Conservation (phyloP, 2,113 vertebrate species). For the Girardinichthys multiradiatus region DNA sequence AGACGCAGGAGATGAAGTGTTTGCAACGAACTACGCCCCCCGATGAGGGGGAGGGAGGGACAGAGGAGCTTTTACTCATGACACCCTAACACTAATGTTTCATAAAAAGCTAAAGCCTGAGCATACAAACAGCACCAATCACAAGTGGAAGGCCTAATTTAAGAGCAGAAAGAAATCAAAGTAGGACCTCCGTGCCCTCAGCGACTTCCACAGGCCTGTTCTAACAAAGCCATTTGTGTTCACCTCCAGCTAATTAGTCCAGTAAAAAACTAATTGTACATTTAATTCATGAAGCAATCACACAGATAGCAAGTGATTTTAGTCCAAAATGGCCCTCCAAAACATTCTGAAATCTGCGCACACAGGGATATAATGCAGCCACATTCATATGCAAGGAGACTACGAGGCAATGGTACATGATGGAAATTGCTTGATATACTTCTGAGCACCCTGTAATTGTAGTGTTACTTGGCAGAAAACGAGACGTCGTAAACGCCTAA, state of each 20-base stretch:
- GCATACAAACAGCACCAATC: conserved; percentile 64
- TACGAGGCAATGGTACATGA: conserved; percentile 17
- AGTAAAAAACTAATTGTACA: conserved; percentile 48
- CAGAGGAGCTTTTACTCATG: conserved; percentile 44
- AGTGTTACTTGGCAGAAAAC: conserved; percentile 47
- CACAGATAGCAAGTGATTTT: conserved; percentile 6
- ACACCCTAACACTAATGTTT: conserved; percentile 53
- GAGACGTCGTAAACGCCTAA: conserved; percentile 28
- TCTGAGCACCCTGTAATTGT: conserved; percentile 39
- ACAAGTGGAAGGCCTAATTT: conserved; percentile 61
- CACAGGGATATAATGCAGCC: conserved; percentile 9
- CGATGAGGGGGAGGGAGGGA: conserved; percentile 38
- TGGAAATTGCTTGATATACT: conserved; percentile 24
- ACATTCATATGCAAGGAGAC: background rate
- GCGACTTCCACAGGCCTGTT: background rate
- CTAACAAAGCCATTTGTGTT: conserved; percentile 53
- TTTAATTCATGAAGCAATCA: conserved; percentile 63
- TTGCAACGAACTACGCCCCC: conserved; percentile 53
- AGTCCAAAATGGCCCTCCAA: conserved; percentile 18
- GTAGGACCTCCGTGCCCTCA: conserved; percentile 40
- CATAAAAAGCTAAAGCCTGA: conserved; percentile 44
- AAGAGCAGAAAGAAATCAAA: conserved; percentile 59
- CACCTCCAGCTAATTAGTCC: conserved; percentile 58
- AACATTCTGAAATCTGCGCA: conserved; percentile 5
- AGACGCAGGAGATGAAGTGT: conserved; percentile 41